Percentiles rank a stretch among this genome's conserved stretches.
These are phyloP conservation scores for Celastrina argiolus DNA, from an alignment of 2,888 invertebrate genomes.

Conservation along the genomic window DNA sequence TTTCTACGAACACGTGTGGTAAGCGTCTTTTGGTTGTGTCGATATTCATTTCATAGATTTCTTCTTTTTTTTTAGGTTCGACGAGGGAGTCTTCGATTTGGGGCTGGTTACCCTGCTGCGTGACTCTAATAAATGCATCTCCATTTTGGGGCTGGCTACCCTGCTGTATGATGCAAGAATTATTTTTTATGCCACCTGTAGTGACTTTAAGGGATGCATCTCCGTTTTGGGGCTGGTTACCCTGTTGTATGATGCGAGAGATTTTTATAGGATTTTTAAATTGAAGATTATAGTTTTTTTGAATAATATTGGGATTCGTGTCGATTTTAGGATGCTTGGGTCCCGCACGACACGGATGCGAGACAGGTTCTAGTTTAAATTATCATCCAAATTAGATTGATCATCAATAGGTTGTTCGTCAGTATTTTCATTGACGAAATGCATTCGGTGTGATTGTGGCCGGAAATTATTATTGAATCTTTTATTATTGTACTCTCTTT, in stretches of 20 bases:
- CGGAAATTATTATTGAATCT: background rate
- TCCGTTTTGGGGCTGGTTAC: too few relatives aligned
- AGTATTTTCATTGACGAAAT: background rate
- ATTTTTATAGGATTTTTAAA: too few relatives aligned
- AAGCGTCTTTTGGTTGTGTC: conserved; percentile 19
- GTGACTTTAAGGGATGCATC: too few relatives aligned
- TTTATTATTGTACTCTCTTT: conserved; percentile 30
- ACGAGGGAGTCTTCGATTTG: background rate
- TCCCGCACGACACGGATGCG: background rate
- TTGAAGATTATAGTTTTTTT: too few relatives aligned
- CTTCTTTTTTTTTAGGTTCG: background rate
- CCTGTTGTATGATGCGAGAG: too few relatives aligned
- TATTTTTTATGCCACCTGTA: background rate
- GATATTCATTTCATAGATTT: conserved; percentile 15
- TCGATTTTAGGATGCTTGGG: background rate
- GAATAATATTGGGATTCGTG: too few relatives aligned
- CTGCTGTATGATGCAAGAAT: conserved; percentile 9
- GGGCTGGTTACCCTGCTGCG: conserved; percentile 4
- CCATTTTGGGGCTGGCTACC: conserved; percentile 22
- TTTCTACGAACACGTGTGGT: background rate
- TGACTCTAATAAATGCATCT: background rate
- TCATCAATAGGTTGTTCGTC: background rate
- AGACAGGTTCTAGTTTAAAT: conserved; percentile 7
- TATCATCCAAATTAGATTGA: background rate
- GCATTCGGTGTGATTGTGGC: background rate